Evolutionary conservation across 2,113 vertebrate species (phyloP), one percentile per base, ranked within the genome.

Genomic region (Tapirus terrestris): DNA sequence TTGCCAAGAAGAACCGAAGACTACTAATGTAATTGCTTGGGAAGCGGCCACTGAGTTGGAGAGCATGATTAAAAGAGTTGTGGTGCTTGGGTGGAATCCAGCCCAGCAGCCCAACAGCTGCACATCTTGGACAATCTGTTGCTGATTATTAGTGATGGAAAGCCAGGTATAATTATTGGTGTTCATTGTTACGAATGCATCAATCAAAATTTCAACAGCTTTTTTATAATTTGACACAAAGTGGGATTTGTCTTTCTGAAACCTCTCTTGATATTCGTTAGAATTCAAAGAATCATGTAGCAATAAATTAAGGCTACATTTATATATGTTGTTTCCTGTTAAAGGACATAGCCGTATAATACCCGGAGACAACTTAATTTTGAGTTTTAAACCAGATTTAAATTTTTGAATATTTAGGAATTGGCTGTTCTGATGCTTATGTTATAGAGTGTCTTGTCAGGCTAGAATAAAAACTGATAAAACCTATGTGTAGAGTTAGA

Each of bases 41-140:
- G 73, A 23, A 96, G 73, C 12, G 86, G 23, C 63, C 76, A 43
- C 1, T 9, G 48, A 83, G 45, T 29, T 86, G 72, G 31, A 96
- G 45, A 86, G 33, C 63, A 65, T 79, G 93, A 98, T 56, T 94
- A 65, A 97, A 98, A 51, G 8, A 58, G 23, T 6, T 77, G 13
- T 60, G 63, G 25, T 89, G 9, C 81, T 89, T 98, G 96, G 91
- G 89, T 67, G 16, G 31, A 96, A 92, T 97, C 97, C 97, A 98
- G 89, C 90, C 89, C 76, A 87, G 65, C 84, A 96, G 61, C 90
- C 53, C 27, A 98, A 80, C 97, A 98, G 89, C 96, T 98, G 92
- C 39, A 83, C 73, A 68, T 94, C 90, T 89, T 95, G 70, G 27
- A 96, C 97, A 98, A 98, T 98, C 89, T 98, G 95, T 75, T 67